phyloP scores from a whole-genome alignment of 2,113 vertebrate genomes.

The Oryzias javanicus region DNA sequence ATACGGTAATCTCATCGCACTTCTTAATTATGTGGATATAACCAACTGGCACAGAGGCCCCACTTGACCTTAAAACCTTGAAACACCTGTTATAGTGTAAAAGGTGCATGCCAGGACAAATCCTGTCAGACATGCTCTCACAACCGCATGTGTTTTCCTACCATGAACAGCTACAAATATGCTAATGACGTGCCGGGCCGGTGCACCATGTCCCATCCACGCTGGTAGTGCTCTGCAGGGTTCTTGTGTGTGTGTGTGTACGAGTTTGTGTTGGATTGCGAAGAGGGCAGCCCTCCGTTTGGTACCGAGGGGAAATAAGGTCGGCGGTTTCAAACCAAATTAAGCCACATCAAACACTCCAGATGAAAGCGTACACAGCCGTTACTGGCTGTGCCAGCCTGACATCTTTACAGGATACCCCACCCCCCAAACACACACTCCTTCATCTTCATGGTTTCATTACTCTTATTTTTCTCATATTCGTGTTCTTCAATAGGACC shows the following conservation, averaged over 20 bases:
- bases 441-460: conserved; percentile 9
- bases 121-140: no score
- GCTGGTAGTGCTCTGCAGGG: conserved; percentile 45
- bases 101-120: no score
- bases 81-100: no score
- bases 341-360: conserved; percentile 70
- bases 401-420: conserved; percentile 43
- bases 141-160: conserved; percentile 15
- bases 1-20: no score
- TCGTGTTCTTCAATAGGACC: background rate
- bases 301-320: conserved; percentile 61
- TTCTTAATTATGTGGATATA: no score
- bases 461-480: conserved; percentile 1
- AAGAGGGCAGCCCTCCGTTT: conserved; percentile 33
- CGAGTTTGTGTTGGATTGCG: background rate
- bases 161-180: conserved; percentile 54
- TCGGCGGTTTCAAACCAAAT: conserved; percentile 74
- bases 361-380: conserved; percentile 65
- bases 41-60: no score
- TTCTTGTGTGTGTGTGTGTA: conserved; percentile 37
- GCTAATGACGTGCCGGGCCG: conserved; percentile 43
- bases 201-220: conserved; percentile 63
- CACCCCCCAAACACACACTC: conserved; percentile 18
- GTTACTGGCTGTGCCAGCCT: conserved; percentile 49
- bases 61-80: no score